Base-by-base conservation (phyloP, 2,113 vertebrate genomes). In the Thunnus maccoyii region DNA sequence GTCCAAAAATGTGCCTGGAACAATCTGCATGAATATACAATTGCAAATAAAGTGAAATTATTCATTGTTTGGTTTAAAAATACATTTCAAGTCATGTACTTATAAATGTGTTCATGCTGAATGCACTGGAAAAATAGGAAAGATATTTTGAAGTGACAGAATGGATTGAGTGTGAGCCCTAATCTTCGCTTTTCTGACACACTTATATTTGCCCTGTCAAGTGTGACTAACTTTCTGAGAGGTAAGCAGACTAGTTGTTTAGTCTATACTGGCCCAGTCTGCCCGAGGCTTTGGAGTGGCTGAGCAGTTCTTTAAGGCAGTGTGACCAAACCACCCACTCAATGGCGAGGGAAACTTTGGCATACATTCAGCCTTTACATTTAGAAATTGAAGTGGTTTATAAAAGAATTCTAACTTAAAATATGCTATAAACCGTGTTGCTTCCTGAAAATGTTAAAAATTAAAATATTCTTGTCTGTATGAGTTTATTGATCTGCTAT, bases 261-360 rank as follows among this genome's bases (percentile, higher is more conserved):
- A 46, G 52, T 73, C 5, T 27, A 41, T 14, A 0, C 52, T 51
- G 63, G 68, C 54, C 62, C 9, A 1, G n/a, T 22, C n/a, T 57
- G 77, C 77, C 58, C 15, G 4, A 4, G 76, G 81, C 76, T 58
- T 64, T 20, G 27, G 41, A 48, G 64, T 7, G 22, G 51, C 46
- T 76, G 22, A 47, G 62, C 54, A 57, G 64, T 55, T 80, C 56
- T 87, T 70, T 65, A 56, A 64, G 36, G 27, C 25, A 20, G 57
- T 17, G 64, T 78, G 75, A 67, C 51, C 63, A 13, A 10, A 32
- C 51, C 55, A 41, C 55, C 86, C 52, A 72, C 76, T 83, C 63
- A 18, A 9, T 44, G n/a, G 11, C 41, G 13, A 67, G 32, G 50
- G 22, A 4, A 64, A 27, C 54, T 47, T 60, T 8, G 27, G 47